phyloP scores from a whole-genome alignment of 2,888 invertebrate species.

The Synergus umbraculus region DNA sequence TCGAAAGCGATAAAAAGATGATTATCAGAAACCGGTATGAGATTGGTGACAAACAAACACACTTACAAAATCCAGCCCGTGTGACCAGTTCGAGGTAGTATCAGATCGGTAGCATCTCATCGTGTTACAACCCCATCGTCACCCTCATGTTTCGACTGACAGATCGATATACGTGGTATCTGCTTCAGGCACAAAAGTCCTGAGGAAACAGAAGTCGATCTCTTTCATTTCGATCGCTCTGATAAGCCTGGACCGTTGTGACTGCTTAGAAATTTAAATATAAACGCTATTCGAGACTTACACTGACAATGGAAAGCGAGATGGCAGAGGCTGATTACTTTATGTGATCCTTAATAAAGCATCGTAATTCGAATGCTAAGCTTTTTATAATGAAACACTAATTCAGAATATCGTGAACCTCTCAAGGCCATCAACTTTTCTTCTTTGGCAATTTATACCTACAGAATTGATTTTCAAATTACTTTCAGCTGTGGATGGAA shows the following conservation, averaged over 20 bases:
- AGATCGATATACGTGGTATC: constrained; percentile 20
- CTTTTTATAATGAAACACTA: constrained; percentile 26
- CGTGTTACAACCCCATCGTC: constrained; percentile 36
- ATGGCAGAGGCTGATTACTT: constrained; percentile 31
- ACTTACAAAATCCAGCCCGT: not conserved
- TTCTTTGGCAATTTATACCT: not conserved
- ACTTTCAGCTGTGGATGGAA: not conserved
- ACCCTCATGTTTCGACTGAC: constrained; percentile 22
- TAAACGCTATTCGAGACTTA: constrained; percentile 16
- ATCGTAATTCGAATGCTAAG: constrained; percentile 31
- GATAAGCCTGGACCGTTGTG: constrained; percentile 12
- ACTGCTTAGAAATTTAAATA: constrained; percentile 32
- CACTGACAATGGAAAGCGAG: constrained; percentile 17
- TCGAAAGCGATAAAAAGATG: constrained; percentile 22
- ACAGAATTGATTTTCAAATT: too few relatives aligned
- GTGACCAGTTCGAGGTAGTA: constrained; percentile 15
- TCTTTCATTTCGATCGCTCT: constrained; percentile 19
- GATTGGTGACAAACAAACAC: constrained; percentile 17
- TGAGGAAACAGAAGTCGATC: constrained; percentile 32
- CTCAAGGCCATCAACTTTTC: not conserved
- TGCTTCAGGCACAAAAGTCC: constrained; percentile 16
- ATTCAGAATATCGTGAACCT: constrained; percentile 7
- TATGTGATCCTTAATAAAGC: constrained; percentile 22
- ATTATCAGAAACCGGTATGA: constrained; percentile 22
- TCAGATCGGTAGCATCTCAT: constrained; percentile 29